Conservation (phyloP, 2,113 vertebrate species). For the Notothenia rossii region DNA sequence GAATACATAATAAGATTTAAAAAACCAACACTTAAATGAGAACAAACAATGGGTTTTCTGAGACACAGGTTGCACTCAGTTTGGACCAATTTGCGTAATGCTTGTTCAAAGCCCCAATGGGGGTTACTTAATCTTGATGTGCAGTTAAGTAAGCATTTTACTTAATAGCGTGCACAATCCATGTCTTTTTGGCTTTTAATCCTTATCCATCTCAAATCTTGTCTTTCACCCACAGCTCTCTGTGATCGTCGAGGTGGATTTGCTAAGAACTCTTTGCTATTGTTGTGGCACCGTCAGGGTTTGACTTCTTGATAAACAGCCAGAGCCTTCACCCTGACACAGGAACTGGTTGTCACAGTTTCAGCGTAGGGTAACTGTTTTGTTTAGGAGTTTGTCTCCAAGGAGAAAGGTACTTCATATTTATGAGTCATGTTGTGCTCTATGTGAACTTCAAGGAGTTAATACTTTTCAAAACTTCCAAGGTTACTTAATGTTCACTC, state of each 20-base stretch:
- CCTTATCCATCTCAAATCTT: slow-evolving; percentile 48
- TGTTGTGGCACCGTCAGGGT: neutral
- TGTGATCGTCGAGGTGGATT: slow-evolving; percentile 44
- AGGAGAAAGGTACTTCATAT: slow-evolving; percentile 14
- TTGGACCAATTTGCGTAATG: slow-evolving; percentile 4
- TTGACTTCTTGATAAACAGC: slow-evolving; percentile 25
- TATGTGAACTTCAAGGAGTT: slow-evolving; percentile 34
- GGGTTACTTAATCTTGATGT: slow-evolving; percentile 34
- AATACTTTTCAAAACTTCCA: slow-evolving; percentile 33
- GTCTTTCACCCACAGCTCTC: slow-evolving; percentile 22
- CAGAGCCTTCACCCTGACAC: neutral
- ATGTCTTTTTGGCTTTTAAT: slow-evolving; percentile 51
- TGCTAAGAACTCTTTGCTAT: slow-evolving; percentile 12
- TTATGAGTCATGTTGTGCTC: slow-evolving; percentile 1
- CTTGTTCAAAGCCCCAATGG: slow-evolving; percentile 20
- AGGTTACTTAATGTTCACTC: slow-evolving; percentile 26
- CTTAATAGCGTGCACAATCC: slow-evolving; percentile 41
- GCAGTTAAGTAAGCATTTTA: slow-evolving; percentile 3
- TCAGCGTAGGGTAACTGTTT: neutral
- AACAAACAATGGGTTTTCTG: neutral
- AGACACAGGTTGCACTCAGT: slow-evolving; percentile 10
- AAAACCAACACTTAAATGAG: too few species aligned
- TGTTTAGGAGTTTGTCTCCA: slow-evolving; percentile 6
- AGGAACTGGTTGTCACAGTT: neutral
- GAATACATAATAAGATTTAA: too few species aligned